These are phyloP conservation scores for Sinocyclocheilus grahami DNA, from an alignment of 2,113 vertebrate species.

Conservation along the genomic window DNA sequence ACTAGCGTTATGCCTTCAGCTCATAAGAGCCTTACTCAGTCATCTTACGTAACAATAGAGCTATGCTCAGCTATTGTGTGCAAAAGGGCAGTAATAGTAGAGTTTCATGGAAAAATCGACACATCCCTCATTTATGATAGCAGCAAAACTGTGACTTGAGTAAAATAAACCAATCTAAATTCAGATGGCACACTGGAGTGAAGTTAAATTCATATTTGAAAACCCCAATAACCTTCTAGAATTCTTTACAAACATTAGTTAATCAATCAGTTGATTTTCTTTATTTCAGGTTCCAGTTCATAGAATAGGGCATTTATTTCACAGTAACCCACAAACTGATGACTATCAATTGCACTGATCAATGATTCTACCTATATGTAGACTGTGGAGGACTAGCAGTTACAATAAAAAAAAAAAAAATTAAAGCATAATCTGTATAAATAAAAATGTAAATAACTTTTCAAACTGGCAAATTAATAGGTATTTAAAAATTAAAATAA, in stretches of 20 bases:
- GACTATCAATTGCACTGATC: background rate
- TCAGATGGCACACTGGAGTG: background rate
- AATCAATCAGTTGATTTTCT: slow-evolving; percentile 28
- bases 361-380: background rate
- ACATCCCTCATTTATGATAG: slow-evolving; percentile 21
- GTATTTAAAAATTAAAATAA: background rate
- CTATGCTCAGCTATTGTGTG: slow-evolving; percentile 35
- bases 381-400: background rate
- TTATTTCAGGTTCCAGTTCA: background rate
- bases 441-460: background rate
- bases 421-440: too few relatives aligned
- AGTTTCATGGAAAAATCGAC: slow-evolving; percentile 44
- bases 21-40: slow-evolving; percentile 60
- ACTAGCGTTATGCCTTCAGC: slow-evolving; percentile 65
- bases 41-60: slow-evolving; percentile 59
- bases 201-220: slow-evolving; percentile 17
- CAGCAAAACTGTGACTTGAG: background rate
- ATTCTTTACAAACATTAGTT: background rate
- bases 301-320: background rate
- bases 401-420: too few relatives aligned
- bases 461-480: background rate
- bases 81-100: slow-evolving; percentile 57
- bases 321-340: background rate
- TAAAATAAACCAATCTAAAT: background rate
- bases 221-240: background rate